Conservation (phyloP, 1,140 invertebrate genomes). For the Drusus annulatus region DNA sequence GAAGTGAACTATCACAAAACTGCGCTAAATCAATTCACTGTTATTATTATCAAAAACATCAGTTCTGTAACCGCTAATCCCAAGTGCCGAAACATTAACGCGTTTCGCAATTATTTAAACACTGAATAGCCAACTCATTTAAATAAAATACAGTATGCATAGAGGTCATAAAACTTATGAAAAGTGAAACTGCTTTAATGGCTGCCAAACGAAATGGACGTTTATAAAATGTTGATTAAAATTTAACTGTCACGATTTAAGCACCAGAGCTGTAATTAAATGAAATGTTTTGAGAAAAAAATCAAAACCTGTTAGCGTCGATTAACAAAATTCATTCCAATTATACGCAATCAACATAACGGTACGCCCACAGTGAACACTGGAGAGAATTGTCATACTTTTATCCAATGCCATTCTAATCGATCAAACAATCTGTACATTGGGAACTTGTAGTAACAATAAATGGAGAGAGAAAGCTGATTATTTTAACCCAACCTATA, state of each 20-base stretch:
- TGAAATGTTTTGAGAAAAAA: background rate
- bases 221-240: constrained; percentile 12
- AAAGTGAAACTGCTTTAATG: constrained; percentile 4
- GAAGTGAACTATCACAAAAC: too few species aligned
- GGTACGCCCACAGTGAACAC: background rate
- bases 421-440: too few species aligned
- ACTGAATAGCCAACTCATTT: background rate
- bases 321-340: background rate
- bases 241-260: background rate
- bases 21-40: too few species aligned
- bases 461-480: too few species aligned
- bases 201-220: background rate
- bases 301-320: constrained; percentile 1
- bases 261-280: background rate
- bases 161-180: background rate
- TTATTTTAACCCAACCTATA: too few species aligned
- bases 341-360: background rate
- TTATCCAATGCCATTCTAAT: too few species aligned
- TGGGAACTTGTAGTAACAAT: too few species aligned
- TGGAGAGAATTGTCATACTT: too few species aligned
- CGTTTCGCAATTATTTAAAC: too few species aligned
- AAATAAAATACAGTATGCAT: background rate
- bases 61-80: too few species aligned
- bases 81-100: too few species aligned
- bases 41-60: too few species aligned